Evolutionary conservation across 2,888 invertebrate genomes (phyloP), one percentile per base, ranked within the genome.

Genomic region (Pardosa pseudoannulata): DNA sequence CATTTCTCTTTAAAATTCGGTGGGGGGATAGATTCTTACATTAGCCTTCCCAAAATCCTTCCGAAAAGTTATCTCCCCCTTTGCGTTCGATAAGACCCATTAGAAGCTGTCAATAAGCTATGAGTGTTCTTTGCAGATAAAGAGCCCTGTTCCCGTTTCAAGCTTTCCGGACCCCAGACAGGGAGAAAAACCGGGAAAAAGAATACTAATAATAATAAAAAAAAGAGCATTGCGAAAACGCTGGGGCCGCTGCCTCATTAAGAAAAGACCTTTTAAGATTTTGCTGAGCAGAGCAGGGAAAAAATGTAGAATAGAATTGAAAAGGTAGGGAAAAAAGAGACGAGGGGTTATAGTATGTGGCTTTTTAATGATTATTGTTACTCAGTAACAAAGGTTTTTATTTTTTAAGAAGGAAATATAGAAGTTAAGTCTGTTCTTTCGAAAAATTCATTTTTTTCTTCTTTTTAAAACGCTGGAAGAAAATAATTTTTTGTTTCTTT

Each of bases 21-120:
- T 39, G 16, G 64, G 50, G 70, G 56, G 27, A 36, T 72, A 68
- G 72, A 78, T 85, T 85, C 78, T 85, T 78, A 67, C 78, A 78
- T 78, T 85, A 85, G 82, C 64, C 64, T 65, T 64, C 64, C 31
- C 62, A 23, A 68, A 74, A 65, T 62, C 76, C 78, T 31, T 67
- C 19, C 50, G 32, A 56, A 73, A 85, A 85, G 67, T 83, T 83
- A 86, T 79, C 74, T 79, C 41, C 71, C 73, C 79, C 72, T 75
- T 56, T 67, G 50, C 80, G 80, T 56, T 87, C 87, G 87, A 87
- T 87, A 87, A 76, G 76, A 80, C 87, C 87, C 87, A 87, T 87
- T 87, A 87, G 79, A 80, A 87, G 50, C 87, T 87, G 87, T 87
- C 87, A 87, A 87, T 87, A 87, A 87, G 80, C 87, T 80, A 87